Evolutionary conservation across 2,113 vertebrate species (phyloP), one percentile per base, ranked within the genome.

Genomic region (Oncorhynchus nerka): DNA sequence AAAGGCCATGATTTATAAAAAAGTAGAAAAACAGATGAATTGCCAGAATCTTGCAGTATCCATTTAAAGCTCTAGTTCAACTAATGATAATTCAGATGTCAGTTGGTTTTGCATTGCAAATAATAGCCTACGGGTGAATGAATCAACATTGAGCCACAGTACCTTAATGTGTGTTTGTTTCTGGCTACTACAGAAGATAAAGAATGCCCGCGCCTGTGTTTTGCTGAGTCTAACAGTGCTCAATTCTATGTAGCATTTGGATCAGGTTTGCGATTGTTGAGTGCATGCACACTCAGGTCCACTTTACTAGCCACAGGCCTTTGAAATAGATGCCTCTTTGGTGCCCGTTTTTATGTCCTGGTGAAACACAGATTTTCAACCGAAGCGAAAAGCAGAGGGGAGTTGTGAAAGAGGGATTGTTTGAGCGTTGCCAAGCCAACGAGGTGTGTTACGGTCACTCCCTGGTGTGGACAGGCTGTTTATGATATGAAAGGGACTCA

Each of bases 401-500:
- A 83, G 73, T 78, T 59, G 61, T 84, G 76, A 87, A 86, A 72
- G 49, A 70, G 75, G 55, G 51, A 79, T 55, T 75, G 70, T 67
- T 68, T 5, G 26, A 78, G 74, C 49, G 72, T 84, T 84, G 75
- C 71, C 62, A 49, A 66, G 72, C 75, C 75, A 74, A 73, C 28
- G 1, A 48, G 65, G 22, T 70, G 64, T 71, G 71, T 73, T 68
- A 49, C 22, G 48, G 13, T 45, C 22, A 32, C 67, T 81, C 67
- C 28, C 74, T 32, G 24, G 61, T 20, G 45, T 55, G 51, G 71
- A 84, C 82, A 79, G 74, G 69, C 67, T 79, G 85, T 34, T 84
- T 83, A 78, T 81, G 67, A 81, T 82, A 85, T 86, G 80, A 85
- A 57, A 70, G 76, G 62, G 77, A 79, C 59, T 74, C 48, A 39